Conservation (phyloP, 1,140 invertebrate genomes). For the Marisa cornuarietis region DNA sequence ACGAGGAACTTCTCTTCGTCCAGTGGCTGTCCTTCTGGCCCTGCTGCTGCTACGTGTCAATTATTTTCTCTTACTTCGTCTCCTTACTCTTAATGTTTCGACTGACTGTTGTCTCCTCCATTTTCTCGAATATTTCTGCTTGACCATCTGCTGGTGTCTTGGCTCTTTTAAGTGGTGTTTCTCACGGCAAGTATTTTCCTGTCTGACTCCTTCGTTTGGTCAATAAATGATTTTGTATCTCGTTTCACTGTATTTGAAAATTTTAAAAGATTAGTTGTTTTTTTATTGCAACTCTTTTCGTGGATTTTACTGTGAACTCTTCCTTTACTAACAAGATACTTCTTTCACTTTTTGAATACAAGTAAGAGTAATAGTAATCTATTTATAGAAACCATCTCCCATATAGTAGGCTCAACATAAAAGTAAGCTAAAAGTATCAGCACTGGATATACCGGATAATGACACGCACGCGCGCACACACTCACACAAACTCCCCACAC, state of each 20-base stretch:
- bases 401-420: background rate
- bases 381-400: background rate
- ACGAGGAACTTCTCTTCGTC: too few relatives aligned
- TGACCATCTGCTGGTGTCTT: background rate
- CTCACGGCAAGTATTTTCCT: too few relatives aligned
- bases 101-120: background rate
- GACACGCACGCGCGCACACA: too few relatives aligned
- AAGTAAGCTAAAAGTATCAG: background rate
- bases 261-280: too few relatives aligned
- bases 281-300: too few relatives aligned
- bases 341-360: slow-evolving; percentile 13
- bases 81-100: background rate
- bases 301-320: background rate
- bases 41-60: too few relatives aligned
- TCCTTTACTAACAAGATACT: background rate
- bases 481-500: too few relatives aligned
- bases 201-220: too few relatives aligned
- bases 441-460: background rate
- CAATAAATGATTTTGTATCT: too few relatives aligned
- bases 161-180: background rate
- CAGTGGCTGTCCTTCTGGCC: too few relatives aligned
- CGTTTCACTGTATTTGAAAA: too few relatives aligned
- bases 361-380: background rate
- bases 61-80: too few relatives aligned
- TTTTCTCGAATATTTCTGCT: background rate